A percentile compares a stretch with the other conserved stretches of the same genome.
Evolutionary conservation across 30 jellyfish, hydroid and myxozoan genomes (phyloP).

Genomic region (Chironex yamaguchii): DNA sequence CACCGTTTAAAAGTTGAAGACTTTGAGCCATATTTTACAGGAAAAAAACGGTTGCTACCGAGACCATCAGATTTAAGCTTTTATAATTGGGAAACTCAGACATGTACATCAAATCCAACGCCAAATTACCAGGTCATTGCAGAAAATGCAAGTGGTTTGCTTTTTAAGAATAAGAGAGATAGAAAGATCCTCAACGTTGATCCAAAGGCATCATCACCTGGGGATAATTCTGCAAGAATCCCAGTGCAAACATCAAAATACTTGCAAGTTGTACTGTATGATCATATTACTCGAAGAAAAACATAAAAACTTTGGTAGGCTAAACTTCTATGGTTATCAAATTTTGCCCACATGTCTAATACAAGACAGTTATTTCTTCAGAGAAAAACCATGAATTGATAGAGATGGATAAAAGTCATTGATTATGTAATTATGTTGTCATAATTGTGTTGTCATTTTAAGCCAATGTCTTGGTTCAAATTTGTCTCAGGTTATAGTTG

Average conservation of each 20-base stretch:
- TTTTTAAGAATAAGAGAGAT: constrained; percentile 92
- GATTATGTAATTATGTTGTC: too few relatives aligned
- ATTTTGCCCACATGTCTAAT: too few relatives aligned
- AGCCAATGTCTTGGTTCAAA: too few relatives aligned
- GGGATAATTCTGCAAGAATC: constrained; percentile 91
- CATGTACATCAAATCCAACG: constrained; percentile 94
- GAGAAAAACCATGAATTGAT: too few relatives aligned
- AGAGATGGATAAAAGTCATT: too few relatives aligned
- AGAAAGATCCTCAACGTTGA: constrained; percentile 95
- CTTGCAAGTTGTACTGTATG: constrained; percentile 91
- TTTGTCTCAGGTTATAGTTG: too few relatives aligned
- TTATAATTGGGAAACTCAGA: constrained; percentile 98
- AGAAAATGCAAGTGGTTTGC: constrained; percentile 88
- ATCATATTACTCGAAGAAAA: constrained; percentile 92
- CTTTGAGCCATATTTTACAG: constrained; percentile 87
- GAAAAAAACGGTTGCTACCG: constrained; percentile 90
- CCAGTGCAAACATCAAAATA: constrained; percentile 79
- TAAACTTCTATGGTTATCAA: too few relatives aligned
- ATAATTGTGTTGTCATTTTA: too few relatives aligned
- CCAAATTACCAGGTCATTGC: constrained; percentile 97
- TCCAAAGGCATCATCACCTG: constrained; percentile 92
- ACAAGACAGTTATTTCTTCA: too few relatives aligned
- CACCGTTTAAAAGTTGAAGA: constrained; percentile 95
- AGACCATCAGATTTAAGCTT: constrained; percentile 96
- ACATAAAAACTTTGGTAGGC: constrained; percentile 69